phyloP scores from a whole-genome alignment of 2,888 invertebrate genomes.

The Caradrina kadenii region DNA sequence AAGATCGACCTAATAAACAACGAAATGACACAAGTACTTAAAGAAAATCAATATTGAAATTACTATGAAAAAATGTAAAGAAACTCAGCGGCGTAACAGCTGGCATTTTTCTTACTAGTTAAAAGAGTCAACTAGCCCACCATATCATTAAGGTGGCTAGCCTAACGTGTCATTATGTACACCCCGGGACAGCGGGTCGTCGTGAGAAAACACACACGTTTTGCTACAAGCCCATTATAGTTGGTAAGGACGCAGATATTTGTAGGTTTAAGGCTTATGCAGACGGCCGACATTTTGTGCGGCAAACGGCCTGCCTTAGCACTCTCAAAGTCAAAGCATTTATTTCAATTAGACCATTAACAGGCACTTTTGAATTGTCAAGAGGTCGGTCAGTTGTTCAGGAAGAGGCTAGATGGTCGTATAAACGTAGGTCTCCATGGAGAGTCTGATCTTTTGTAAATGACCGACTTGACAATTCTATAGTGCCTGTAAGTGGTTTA shows the following conservation, averaged over 20 bases:
- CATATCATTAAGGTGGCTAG: conserved; percentile 34
- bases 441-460: too few species aligned
- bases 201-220: conserved; percentile 53
- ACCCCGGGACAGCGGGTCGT: conserved; percentile 1
- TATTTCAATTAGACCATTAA: too few species aligned
- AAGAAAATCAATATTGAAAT: conserved; percentile 45
- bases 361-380: too few species aligned
- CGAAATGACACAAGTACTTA: not conserved
- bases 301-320: not conserved
- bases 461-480: too few species aligned
- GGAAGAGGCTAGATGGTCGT: too few species aligned
- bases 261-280: not conserved
- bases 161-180: conserved; percentile 41
- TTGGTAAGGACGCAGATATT: not conserved
- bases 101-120: conserved; percentile 44
- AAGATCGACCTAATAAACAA: not conserved
- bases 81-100: conserved; percentile 4
- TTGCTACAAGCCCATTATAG: not conserved
- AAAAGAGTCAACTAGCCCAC: conserved; percentile 45
- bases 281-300: not conserved
- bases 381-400: too few species aligned
- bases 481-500: too few species aligned
- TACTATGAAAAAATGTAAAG: conserved; percentile 22
- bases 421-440: too few species aligned
- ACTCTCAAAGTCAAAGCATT: too few species aligned